These are phyloP conservation scores for Lutjanus erythropterus DNA, from an alignment of 2,113 vertebrate species.

Conservation along the genomic window DNA sequence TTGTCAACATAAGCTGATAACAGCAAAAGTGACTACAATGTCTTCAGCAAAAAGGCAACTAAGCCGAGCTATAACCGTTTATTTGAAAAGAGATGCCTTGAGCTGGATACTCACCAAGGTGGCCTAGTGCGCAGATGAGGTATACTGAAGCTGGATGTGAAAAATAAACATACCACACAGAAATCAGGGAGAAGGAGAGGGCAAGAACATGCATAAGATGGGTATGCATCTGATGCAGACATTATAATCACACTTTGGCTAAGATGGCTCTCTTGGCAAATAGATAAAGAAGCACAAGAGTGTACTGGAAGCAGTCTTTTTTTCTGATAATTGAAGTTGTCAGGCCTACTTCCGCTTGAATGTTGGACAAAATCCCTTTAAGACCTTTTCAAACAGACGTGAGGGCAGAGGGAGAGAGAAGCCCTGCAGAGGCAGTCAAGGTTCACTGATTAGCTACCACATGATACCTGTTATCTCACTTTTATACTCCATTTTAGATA, in stretches of 20 bases:
- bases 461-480: constrained; percentile 48
- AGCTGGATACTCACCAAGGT: background rate
- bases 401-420: constrained; percentile 24
- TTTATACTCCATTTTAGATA: constrained; percentile 33
- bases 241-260: background rate
- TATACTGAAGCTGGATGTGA: background rate
- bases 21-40: background rate
- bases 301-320: background rate
- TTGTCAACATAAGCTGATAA: background rate
- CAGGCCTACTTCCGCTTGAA: background rate
- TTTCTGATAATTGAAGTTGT: constrained; percentile 1
- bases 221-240: background rate
- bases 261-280: background rate
- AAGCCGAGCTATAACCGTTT: background rate
- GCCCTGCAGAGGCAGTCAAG: constrained; percentile 33
- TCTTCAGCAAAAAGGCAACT: background rate
- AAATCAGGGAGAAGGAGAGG: background rate
- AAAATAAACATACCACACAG: constrained; percentile 4
- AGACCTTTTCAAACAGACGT: constrained; percentile 18
- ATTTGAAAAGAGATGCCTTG: background rate
- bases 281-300: constrained; percentile 13
- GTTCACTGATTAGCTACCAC: constrained; percentile 43
- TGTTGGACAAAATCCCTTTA: constrained; percentile 35
- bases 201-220: background rate
- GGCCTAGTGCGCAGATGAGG: background rate